Percentiles rank a stretch among this genome's conserved stretches.
Evolutionary conservation across 2,797 vertebrate genomes (phyloP).

Genomic region (Darevskia mixta): DNA sequence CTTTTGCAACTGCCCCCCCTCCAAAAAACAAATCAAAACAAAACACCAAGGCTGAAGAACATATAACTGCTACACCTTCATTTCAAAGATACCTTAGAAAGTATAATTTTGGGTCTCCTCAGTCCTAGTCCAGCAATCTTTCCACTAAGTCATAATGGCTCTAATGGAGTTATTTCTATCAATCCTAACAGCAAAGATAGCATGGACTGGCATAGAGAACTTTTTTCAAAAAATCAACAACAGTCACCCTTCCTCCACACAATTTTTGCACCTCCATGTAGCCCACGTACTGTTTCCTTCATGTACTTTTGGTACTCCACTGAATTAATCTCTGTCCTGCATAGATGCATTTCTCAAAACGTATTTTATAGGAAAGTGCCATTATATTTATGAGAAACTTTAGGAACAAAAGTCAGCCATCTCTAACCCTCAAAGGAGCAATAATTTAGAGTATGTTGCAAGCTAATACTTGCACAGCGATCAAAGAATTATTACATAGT

Average conservation of each 20-base stretch:
- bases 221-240: background rate
- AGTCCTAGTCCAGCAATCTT: background rate
- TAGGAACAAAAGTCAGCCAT: background rate
- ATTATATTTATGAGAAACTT: background rate
- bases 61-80: background rate
- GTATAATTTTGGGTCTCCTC: background rate
- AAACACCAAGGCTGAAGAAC: background rate
- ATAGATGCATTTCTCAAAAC: background rate
- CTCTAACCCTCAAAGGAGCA: background rate
- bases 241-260: background rate
- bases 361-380: slow-evolving; percentile 3
- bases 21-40: background rate
- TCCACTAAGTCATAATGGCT: background rate
- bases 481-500: background rate
- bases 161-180: background rate
- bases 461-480: background rate
- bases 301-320: background rate
- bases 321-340: background rate
- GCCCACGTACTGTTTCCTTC: background rate
- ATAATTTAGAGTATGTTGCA: background rate
- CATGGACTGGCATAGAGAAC: background rate
- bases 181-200: background rate
- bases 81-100: background rate
- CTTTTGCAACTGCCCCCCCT: background rate
- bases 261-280: background rate